These are phyloP conservation scores for Zaprionus bogoriensis DNA, from an alignment of 2,888 invertebrate genomes.

Conservation along the genomic window DNA sequence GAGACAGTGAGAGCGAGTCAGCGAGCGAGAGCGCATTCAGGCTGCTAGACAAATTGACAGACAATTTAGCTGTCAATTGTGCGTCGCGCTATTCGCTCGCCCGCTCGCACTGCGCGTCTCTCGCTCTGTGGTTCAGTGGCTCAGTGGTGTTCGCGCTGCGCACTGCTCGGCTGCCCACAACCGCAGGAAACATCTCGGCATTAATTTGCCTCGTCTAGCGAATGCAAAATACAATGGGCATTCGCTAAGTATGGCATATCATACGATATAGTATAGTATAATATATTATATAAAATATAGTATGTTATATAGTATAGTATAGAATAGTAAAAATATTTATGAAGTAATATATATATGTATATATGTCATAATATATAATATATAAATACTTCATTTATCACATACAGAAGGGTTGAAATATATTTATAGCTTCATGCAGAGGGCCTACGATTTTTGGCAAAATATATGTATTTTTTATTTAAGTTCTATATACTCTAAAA, in stretches of 20 bases:
- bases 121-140: constrained; percentile 2
- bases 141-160: not conserved
- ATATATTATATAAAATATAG: too few species aligned
- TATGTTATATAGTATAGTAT: too few species aligned
- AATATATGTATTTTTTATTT: too few species aligned
- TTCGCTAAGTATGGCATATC: not conserved
- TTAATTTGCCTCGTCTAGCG: constrained; percentile 30
- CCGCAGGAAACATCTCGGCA: constrained; percentile 23
- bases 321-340: too few species aligned
- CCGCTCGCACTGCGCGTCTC: not conserved
- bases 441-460: too few species aligned
- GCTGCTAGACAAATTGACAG: constrained; percentile 74
- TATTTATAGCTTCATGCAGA: too few species aligned
- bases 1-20: constrained; percentile 12
- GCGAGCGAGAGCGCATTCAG: constrained; percentile 38
- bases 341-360: too few species aligned
- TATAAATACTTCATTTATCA: too few species aligned
- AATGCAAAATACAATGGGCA: constrained; percentile 42
- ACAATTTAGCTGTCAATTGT: constrained; percentile 78
- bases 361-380: too few species aligned
- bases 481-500: too few species aligned
- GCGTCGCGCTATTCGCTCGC: constrained; percentile 42
- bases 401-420: too few species aligned
- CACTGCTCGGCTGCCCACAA: not conserved
- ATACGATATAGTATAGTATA: too few species aligned